phyloP scores from a whole-genome alignment of 64 coral and sea anemone genomes.

The Astreopora myriophthalma region DNA sequence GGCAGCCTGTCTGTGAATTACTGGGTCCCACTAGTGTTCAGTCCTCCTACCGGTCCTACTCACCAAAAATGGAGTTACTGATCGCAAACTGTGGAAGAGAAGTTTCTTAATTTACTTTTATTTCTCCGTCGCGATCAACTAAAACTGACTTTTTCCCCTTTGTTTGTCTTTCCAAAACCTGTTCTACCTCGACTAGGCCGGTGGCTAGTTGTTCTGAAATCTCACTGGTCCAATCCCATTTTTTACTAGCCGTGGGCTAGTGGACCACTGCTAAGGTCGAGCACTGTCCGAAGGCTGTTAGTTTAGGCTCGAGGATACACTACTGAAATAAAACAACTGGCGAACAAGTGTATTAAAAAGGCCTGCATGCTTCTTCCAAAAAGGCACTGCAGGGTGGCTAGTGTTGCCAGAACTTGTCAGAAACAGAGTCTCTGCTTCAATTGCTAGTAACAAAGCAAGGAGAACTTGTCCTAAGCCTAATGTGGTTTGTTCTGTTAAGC shows the following conservation, averaged over 20 bases:
- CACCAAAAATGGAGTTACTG: not conserved
- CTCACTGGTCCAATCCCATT: slow-evolving; percentile 37
- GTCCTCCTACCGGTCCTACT: not conserved
- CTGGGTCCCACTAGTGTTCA: too few species aligned
- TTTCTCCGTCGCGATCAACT: slow-evolving; percentile 49
- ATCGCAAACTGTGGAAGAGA: not conserved
- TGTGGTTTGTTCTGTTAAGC: too few species aligned
- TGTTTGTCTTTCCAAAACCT: slow-evolving; percentile 56
- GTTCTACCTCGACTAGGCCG: slow-evolving; percentile 31
- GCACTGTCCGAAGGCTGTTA: too few species aligned
- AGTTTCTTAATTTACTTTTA: slow-evolving; percentile 33
- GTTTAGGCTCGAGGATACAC: too few species aligned
- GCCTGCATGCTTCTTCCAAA: too few species aligned
- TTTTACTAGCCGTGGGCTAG: slow-evolving; percentile 32
- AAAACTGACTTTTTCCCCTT: slow-evolving; percentile 43
- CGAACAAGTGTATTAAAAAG: too few species aligned
- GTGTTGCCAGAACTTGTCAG: too few species aligned
- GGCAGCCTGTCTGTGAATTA: not conserved
- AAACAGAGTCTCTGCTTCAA: too few species aligned
- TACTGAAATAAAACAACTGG: too few species aligned
- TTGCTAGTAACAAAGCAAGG: too few species aligned
- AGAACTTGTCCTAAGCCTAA: too few species aligned
- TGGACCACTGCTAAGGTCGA: slow-evolving; percentile 1
- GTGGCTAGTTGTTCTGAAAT: slow-evolving; percentile 44
- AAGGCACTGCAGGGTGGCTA: too few species aligned